These are phyloP conservation scores for Drosophila emarginata DNA, from an alignment of 2,888 invertebrate species.

Conservation along the genomic window DNA sequence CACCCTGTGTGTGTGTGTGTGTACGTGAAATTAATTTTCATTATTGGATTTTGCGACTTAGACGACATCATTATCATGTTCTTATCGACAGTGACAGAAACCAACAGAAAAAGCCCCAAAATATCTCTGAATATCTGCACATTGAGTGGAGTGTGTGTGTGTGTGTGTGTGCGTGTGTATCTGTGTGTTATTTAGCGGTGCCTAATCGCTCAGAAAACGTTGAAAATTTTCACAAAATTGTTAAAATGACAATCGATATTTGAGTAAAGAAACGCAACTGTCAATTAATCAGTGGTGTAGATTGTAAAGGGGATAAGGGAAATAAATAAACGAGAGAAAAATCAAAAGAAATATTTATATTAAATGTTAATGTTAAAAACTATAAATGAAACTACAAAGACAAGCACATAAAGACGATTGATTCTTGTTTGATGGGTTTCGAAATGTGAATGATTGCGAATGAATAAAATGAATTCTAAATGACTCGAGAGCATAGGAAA, in stretches of 20 bases:
- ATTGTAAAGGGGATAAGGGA: too few relatives aligned
- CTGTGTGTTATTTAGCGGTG: slow-evolving; percentile 28
- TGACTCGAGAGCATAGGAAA: too few relatives aligned
- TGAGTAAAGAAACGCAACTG: slow-evolving; percentile 26
- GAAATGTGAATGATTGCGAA: too few relatives aligned
- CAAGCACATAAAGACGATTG: too few relatives aligned
- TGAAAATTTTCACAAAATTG: slow-evolving; percentile 39
- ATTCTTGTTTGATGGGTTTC: too few relatives aligned
- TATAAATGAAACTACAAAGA: too few relatives aligned
- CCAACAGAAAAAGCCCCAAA: slow-evolving; percentile 15
- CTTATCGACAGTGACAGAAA: slow-evolving; percentile 61
- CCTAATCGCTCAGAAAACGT: slow-evolving; percentile 70
- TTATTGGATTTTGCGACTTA: slow-evolving; percentile 77
- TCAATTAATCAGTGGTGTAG: not conserved
- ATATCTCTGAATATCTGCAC: slow-evolving; percentile 25
- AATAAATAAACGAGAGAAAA: too few relatives aligned
- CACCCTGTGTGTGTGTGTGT: slow-evolving; percentile 12
- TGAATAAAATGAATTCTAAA: too few relatives aligned
- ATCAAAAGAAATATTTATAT: too few relatives aligned
- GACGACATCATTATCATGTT: slow-evolving; percentile 77
- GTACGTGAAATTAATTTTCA: slow-evolving; percentile 72
- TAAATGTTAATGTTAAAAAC: too few relatives aligned
- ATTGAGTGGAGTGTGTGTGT: not conserved
- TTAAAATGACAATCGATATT: slow-evolving; percentile 63
- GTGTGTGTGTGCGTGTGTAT: not conserved